Evolutionary conservation across 2,888 invertebrate genomes (phyloP), one percentile per base, ranked within the genome.

Genomic region (Deladenus siricidicola): DNA sequence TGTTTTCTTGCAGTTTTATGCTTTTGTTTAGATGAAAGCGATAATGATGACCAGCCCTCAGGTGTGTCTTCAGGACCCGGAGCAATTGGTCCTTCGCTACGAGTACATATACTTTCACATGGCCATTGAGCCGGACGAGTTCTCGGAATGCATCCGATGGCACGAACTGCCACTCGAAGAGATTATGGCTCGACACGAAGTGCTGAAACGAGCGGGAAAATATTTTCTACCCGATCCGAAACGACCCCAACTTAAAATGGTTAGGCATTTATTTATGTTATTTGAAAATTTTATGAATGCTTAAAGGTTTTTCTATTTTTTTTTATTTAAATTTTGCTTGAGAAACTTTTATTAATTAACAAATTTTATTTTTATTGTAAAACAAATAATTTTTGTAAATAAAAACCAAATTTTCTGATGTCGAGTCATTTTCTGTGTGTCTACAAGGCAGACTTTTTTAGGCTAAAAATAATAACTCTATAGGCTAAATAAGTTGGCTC

Each of bases 51-150:
- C 58, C 3, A 55, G 61, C 47, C 73, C 74, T 2, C 67, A 74
- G 26, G 66, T 76, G 19, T 60, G 75, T 23, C 60, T 76, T 45
- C 65, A 64, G 53, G 67, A 66, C 24, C 63, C 73, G 23, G 71
- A 74, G n/a, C 74, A 77, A 45, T 57, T 72, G 4, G 73, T 55
- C 54, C 28, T 3, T 17, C 14, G 30, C 43, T 76, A 73, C 56
- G 74, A 76, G 61, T 76, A 76, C 67, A 69, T 78, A 17, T 72
- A 55, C 58, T 68, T 70, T 47, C 65, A 76, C 67, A 76, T 77
- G 77, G 66, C 71, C 47, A 65, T 72, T 30, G 73, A 76, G 42
- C 56, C 67, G 6, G 67, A 66, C 4, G 74, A 75, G 26, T 65
- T 77, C 23, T 30, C 63, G 23, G 67, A 70, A 29, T 69, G 69